Evolutionary conservation across 2,113 vertebrate species (phyloP).

Genomic region (Heterotilapia buettikoferi): DNA sequence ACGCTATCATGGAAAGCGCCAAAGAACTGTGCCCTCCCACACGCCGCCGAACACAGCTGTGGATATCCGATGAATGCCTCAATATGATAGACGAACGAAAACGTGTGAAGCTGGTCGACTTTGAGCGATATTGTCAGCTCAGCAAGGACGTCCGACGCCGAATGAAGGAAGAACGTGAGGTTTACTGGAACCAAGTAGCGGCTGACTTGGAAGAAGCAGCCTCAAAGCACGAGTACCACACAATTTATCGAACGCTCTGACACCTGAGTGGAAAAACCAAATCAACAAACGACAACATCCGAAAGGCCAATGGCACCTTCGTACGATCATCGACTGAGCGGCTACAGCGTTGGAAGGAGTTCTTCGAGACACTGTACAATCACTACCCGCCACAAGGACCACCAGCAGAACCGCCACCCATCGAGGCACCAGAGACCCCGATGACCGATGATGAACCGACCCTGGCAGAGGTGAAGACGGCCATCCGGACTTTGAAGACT

Average conservation of each 20-base stretch:
- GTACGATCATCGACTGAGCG: rapidly evolving
- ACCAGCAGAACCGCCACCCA: background rate
- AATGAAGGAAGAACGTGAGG: background rate
- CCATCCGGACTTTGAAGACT: background rate
- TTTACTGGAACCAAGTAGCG: background rate
- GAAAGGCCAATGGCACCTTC: background rate
- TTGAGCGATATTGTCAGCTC: background rate
- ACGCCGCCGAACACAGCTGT: rapidly evolving
- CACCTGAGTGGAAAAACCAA: background rate
- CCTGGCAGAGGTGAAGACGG: background rate
- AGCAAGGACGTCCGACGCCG: background rate
- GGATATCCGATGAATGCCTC: background rate
- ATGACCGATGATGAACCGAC: background rate
- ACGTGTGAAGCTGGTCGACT: background rate
- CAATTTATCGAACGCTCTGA: background rate
- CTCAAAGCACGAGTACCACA: background rate
- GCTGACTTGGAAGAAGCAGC: background rate
- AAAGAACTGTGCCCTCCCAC: background rate
- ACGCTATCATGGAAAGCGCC: background rate
- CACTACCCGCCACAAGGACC: background rate
- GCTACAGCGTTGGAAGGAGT: background rate
- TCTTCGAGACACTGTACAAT: background rate
- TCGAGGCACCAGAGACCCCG: background rate
- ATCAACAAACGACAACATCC: background rate
- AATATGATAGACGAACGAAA: background rate